Base-by-base conservation (phyloP, 2,888 invertebrate species). In the Sabatieria punctata region DNA sequence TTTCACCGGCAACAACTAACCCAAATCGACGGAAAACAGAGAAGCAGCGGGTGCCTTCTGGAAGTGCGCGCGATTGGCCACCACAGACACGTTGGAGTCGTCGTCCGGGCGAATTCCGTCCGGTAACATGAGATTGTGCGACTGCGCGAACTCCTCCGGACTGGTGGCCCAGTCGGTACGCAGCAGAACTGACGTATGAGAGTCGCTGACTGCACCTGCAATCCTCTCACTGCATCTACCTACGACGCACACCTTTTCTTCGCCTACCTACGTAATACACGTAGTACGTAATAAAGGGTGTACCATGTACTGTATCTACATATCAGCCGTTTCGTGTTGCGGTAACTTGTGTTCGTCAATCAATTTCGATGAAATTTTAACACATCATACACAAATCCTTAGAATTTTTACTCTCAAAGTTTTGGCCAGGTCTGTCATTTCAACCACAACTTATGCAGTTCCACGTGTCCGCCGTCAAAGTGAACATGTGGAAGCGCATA, bases 21-120 rank as follows among this genome's bases (percentile, higher is more conserved):
- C 30, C 30, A 73, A 56, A 61, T 73, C 71, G 4, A 73, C 72
- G 22, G 71, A 71, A 55, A 73, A 73, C 73, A 8, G 8, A 73
- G 69, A 21, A 65, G 60, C 67, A 68, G 4, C 64, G n/a, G 53
- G 51, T 65, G 65, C 25, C 64, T 65, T 42, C 59, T 61, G 47
- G 63, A 62, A 42, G 59, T 56, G 45, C 56, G 58, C n/a, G 40
- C 35, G 49, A 49, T 43, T 53, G 54, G 52, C 42, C 60, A 52
- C 27, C 63, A 11, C 19, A 41, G 36, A 48, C 48, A 45, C 53
- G 54, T 52, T 43, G 61, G 52, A 33, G 64, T 30, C 30, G 8
- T 30, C 8, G 8, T 30, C 30, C 30, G 30, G 30, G 8, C 15
- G 30, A 15, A 30, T 15, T 30, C 30, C 48, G 42, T 68, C 65